phyloP scores from a whole-genome alignment of 2,113 vertebrate genomes.

The Sciurus niger region DNA sequence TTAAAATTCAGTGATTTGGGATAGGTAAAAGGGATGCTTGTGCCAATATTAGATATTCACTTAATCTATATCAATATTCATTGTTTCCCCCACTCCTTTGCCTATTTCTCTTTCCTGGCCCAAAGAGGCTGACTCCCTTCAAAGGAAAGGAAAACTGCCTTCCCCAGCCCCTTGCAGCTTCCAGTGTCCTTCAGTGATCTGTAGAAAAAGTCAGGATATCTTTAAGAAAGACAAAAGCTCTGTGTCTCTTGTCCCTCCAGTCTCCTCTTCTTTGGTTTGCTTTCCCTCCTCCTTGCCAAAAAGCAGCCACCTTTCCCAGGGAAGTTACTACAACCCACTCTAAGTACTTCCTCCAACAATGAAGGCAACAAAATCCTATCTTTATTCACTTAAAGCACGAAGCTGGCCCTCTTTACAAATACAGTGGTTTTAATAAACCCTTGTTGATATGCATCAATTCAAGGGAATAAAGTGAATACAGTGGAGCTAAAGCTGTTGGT shows the following conservation, averaged over 20 bases:
- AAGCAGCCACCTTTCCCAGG: slow-evolving; percentile 34
- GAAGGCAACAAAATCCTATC: slow-evolving; percentile 22
- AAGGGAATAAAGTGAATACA: neutral
- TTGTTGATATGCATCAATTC: slow-evolving; percentile 22
- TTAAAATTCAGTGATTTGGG: neutral
- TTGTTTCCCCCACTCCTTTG: neutral
- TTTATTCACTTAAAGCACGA: slow-evolving; percentile 34
- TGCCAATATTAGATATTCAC: neutral
- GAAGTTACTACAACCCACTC: slow-evolving; percentile 2
- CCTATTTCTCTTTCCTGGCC: neutral
- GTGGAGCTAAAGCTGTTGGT: neutral
- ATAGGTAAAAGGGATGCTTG: neutral
- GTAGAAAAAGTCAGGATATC: neutral
- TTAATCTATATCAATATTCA: neutral
- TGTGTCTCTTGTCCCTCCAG: neutral
- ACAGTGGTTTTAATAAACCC: slow-evolving; percentile 43
- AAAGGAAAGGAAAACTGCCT: neutral
- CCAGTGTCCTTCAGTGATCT: neutral
- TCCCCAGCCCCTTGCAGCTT: neutral
- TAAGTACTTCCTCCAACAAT: slow-evolving; percentile 38
- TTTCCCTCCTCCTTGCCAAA: slow-evolving; percentile 6
- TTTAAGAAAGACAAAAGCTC: slow-evolving; percentile 4
- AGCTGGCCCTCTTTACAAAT: slow-evolving; percentile 48
- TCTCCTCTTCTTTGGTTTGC: neutral
- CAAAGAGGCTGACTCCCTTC: neutral